Evolutionary conservation across 2,888 invertebrate species (phyloP), one percentile per base, ranked within the genome.

Genomic region (Drosophila kokeensis): DNA sequence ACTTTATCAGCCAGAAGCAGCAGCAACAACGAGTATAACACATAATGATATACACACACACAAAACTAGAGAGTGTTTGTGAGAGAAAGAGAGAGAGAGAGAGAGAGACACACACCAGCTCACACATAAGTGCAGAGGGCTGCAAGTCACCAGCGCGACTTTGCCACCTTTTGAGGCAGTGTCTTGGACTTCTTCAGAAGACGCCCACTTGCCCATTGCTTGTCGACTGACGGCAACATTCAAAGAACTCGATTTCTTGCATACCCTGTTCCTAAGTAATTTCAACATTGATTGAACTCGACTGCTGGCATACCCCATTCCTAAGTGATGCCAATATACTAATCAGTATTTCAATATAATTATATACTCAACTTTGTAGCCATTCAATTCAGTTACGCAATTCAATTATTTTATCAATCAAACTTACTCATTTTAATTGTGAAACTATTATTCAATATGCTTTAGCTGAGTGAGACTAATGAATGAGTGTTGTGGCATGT

Each of bases 1-100:
- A 86, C 85, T 87, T 87, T 87, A 84, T 76, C 87, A 79, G 73
- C 82, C 85, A 79, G 60, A 69, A 79, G 72, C 69, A 79, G 60
- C 77, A 76, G 69, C 76, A 80, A 76, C 69, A 85, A 72, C 73
- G 65, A 83, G 69, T 67, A 64, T 72, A 70, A 76, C 81, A 75
- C 77, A 73, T 80, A 71, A 80, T 71, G 76, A 71, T 38, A 63
- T 58, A 65, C 45, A 63, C 24, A 49, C 29, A 57, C 50, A 34
- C 32, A 32, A 0, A 36, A 38, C 24, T 38, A 40, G n/a, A 29
- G 34, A n/a, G 24, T 8, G 45, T 8, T 15, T 4, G 45, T 8
- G n/a, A 2, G 4, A 18, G 55, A n/a, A 0, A 27, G 18, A 21
- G 3, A 8, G 48, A 7, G 18, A 4, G 5, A 15, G 7, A 36